Evolutionary conservation across 2,888 invertebrate species (phyloP).

Genomic region (Pyrgus malvae): DNA sequence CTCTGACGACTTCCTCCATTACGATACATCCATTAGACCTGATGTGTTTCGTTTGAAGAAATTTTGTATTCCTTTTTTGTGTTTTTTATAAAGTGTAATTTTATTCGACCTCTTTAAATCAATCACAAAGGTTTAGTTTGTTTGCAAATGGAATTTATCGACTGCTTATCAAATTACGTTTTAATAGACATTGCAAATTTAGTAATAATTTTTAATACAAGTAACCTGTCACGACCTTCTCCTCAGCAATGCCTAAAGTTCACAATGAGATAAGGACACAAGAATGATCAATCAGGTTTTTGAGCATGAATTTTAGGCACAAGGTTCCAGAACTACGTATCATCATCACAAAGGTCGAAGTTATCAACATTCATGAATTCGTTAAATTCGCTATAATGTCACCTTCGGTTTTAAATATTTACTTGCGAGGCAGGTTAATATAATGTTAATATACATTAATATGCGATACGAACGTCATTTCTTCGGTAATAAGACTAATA

Average conservation of each 20-base stretch:
- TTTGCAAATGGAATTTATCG: neutral
- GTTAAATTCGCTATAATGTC: neutral
- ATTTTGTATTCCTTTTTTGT: neutral
- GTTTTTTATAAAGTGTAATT: neutral
- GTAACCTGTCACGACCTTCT: too few relatives aligned
- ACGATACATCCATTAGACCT: constrained; percentile 7
- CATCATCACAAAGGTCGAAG: constrained; percentile 4
- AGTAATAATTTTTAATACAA: too few relatives aligned
- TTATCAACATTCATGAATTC: constrained; percentile 19
- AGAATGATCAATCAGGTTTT: constrained; percentile 3
- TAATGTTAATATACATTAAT: too few relatives aligned
- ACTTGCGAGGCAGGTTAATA: too few relatives aligned
- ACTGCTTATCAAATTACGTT: too few relatives aligned
- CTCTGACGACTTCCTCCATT: constrained; percentile 19
- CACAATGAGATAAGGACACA: neutral
- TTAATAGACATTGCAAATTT: too few relatives aligned
- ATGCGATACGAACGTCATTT: too few relatives aligned
- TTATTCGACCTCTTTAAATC: neutral
- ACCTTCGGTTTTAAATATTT: neutral
- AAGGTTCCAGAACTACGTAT: constrained; percentile 3
- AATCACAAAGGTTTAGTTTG: neutral
- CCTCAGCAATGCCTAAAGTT: neutral
- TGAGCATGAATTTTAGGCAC: constrained; percentile 5
- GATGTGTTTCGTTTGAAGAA: constrained; percentile 2
- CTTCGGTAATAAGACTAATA: too few relatives aligned